Percentiles rank a stretch among this genome's conserved stretches.
These are phyloP conservation scores for Lytechinus pictus DNA, from an alignment of 35 echinoderm and acorn worm genomes.

Conservation along the genomic window DNA sequence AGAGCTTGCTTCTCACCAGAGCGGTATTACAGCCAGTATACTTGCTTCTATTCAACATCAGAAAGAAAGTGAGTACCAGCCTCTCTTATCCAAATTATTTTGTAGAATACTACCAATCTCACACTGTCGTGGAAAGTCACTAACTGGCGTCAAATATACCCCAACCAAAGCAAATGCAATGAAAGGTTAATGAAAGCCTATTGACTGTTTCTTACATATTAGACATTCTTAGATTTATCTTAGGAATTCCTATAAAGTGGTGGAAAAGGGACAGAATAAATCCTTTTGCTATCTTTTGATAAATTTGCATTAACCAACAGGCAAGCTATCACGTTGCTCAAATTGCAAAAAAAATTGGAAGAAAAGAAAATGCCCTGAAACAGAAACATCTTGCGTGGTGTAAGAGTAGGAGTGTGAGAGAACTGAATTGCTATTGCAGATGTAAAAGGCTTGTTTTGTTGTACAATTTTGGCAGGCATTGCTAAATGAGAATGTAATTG, in stretches of 20 bases:
- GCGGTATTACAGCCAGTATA: conserved; percentile 28
- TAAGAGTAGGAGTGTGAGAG: conserved; percentile 17
- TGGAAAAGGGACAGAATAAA: neutral
- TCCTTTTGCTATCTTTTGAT: neutral
- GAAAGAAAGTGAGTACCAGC: conserved; percentile 66
- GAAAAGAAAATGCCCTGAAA: conserved; percentile 3
- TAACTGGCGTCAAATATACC: too few relatives aligned
- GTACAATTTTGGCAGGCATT: conserved; percentile 21
- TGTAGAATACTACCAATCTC: too few relatives aligned
- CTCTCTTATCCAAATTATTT: neutral
- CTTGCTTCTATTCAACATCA: conserved; percentile 53
- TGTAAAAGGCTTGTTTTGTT: conserved; percentile 19
- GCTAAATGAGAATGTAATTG: neutral
- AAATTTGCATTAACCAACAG: neutral
- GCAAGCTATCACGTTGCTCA: neutral
- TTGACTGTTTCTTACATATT: neutral
- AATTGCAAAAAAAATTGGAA: neutral
- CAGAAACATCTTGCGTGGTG: neutral
- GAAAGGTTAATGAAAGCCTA: too few relatives aligned
- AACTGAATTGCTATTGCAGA: conserved; percentile 13
- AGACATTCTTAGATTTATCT: neutral
- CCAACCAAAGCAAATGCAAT: too few relatives aligned
- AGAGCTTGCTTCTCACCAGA: conserved; percentile 35
- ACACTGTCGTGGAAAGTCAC: too few relatives aligned
- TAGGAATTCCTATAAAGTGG: neutral